Base-by-base conservation (phyloP, 2,888 invertebrate genomes). In the Meteorus cinctellus region DNA sequence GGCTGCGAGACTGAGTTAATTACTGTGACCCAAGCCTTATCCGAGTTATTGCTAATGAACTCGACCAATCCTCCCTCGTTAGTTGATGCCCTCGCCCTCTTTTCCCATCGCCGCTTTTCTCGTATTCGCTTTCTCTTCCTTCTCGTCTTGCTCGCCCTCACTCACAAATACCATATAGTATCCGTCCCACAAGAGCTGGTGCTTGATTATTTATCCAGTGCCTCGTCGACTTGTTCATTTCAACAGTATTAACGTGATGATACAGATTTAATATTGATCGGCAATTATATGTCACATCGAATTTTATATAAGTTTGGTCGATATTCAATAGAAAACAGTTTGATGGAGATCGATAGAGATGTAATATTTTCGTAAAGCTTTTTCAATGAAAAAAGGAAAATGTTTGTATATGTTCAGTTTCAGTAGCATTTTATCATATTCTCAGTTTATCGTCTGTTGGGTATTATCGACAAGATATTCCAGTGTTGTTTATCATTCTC, bases 11-110 rank as follows among this genome's bases (percentile, higher is more conserved):
- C 75, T 72, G 77, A 81, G 84, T 84, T 84, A 84, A 85, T 86
- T 84, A 85, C 84, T 82, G 78, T 80, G 80, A 76, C 76, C 59
- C 78, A 80, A 77, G 79, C 82, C 81, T 81, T 79, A 79, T 76
- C 76, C 77, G 55, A 19, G 79, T 82, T 82, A 81, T 81, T 80
- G 81, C 82, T 84, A 83, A 84, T 84, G 81, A 81, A 84, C 83
- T 83, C 79, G 79, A 67, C 75, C 62, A 65, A 66, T 76, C 71
- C 68, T 72, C 75, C 77, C 79, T 81, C 80, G 81, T 81, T 81
- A 81, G 78, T 63, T 75, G 73, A 65, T 68, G 67, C 63, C 67
- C 55, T 67, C 29, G 41, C 51, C 27, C 68, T 71, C 78, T 69
- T 69, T 76, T 51, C 67, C 67, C 67, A 72, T 60, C 51, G 60